Percentiles rank a stretch among this genome's conserved stretches.
phyloP scores from a whole-genome alignment of 2,888 invertebrate species.

The Noctua comes region DNA sequence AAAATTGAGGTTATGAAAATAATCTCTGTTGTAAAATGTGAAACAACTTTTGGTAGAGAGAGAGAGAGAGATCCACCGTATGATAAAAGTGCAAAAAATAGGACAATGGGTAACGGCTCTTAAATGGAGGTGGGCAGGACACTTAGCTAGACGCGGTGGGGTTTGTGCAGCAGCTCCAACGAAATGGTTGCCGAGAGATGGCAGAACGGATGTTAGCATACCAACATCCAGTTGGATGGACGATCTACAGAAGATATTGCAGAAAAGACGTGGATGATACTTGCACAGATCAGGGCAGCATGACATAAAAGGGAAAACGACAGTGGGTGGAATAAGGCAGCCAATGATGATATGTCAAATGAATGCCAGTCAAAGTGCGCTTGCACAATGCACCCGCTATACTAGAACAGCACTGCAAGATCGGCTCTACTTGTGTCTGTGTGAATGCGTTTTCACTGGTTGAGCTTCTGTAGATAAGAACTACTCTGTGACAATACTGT shows the following conservation, averaged over 20 bases:
- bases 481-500: constrained; percentile 11
- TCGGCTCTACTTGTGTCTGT: neutral
- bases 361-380: neutral
- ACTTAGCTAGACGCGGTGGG: neutral
- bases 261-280: neutral
- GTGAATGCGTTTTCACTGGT: neutral
- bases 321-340: neutral
- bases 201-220: neutral
- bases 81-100: neutral
- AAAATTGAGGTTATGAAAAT: neutral
- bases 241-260: neutral
- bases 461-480: neutral
- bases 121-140: neutral
- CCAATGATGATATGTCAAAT: neutral
- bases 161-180: neutral
- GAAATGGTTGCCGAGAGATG: neutral
- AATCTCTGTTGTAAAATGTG: neutral
- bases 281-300: neutral
- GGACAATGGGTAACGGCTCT: neutral
- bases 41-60: neutral
- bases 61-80: neutral
- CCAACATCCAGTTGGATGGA: neutral
- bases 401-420: neutral
- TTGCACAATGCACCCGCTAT: no score
- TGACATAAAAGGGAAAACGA: neutral